Evolutionary conservation across 2,888 invertebrate species (phyloP).

Genomic region (Ectobius pallidus): DNA sequence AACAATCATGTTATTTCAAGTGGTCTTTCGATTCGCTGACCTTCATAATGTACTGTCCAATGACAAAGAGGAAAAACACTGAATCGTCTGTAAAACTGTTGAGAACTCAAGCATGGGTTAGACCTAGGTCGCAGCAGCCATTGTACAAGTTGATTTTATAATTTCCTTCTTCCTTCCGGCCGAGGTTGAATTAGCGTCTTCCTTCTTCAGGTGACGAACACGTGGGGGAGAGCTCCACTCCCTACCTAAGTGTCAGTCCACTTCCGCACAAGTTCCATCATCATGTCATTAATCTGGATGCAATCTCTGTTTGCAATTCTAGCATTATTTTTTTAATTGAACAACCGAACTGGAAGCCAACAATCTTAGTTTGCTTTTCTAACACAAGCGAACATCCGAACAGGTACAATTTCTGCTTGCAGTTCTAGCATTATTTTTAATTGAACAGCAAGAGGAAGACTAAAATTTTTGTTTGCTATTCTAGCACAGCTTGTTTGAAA

Average conservation of each 20-base stretch:
- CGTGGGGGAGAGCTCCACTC: background rate
- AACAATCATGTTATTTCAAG: too few species aligned
- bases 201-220: background rate
- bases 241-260: constrained; percentile 17
- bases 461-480: too few species aligned
- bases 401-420: too few species aligned
- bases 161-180: constrained; percentile 21
- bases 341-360: too few species aligned
- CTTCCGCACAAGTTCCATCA: constrained; percentile 19
- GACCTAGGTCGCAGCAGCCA: background rate
- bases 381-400: too few species aligned
- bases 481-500: too few species aligned
- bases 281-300: background rate
- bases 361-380: too few species aligned
- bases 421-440: too few species aligned
- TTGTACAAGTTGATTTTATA: constrained; percentile 15
- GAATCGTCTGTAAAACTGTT: background rate
- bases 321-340: too few species aligned
- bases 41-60: background rate
- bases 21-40: too few species aligned
- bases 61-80: background rate
- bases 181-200: constrained; percentile 9
- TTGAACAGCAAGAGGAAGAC: too few species aligned
- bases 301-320: too few species aligned
- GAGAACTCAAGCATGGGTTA: background rate